These are phyloP conservation scores for Apodemia zela DNA, from an alignment of 2,888 invertebrate species.

Conservation along the genomic window DNA sequence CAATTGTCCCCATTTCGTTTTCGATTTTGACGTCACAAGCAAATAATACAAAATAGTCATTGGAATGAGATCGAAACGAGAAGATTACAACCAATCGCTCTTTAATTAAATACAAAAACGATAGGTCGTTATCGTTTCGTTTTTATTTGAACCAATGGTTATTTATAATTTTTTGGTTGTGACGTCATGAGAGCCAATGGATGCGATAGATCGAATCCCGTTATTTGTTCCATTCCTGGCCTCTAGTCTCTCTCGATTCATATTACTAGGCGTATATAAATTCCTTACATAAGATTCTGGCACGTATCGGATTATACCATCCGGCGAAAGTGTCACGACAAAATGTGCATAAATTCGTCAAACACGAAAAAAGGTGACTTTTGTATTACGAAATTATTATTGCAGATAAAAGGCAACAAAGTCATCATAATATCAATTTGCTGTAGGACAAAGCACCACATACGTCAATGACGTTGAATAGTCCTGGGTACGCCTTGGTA, in stretches of 20 bases:
- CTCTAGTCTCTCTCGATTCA: constrained; percentile 41
- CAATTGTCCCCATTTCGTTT: no score
- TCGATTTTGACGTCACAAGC: no score
- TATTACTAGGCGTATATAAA: constrained; percentile 56
- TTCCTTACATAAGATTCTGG: constrained; percentile 72
- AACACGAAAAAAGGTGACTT: constrained; percentile 53
- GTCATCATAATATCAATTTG: constrained; percentile 40
- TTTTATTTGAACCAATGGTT: no score
- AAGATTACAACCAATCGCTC: no score
- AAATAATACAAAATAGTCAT: no score
- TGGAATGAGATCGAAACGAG: no score
- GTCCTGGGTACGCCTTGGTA: constrained; percentile 13
- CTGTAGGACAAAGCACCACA: constrained; percentile 63
- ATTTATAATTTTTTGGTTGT: not conserved
- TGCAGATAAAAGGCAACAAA: constrained; percentile 21
- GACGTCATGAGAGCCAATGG: not conserved
- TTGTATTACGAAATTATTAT: not conserved
- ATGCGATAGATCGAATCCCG: not conserved
- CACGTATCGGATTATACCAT: constrained; percentile 66
- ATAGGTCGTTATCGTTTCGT: no score
- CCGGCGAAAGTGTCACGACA: constrained; percentile 26
- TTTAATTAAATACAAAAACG: no score
- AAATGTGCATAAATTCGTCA: constrained; percentile 61
- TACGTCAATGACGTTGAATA: constrained; percentile 30
- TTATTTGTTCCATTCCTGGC: constrained; percentile 33